Base-by-base conservation (phyloP, 2,113 vertebrate genomes). In the Tachuris rubrigastra region DNA sequence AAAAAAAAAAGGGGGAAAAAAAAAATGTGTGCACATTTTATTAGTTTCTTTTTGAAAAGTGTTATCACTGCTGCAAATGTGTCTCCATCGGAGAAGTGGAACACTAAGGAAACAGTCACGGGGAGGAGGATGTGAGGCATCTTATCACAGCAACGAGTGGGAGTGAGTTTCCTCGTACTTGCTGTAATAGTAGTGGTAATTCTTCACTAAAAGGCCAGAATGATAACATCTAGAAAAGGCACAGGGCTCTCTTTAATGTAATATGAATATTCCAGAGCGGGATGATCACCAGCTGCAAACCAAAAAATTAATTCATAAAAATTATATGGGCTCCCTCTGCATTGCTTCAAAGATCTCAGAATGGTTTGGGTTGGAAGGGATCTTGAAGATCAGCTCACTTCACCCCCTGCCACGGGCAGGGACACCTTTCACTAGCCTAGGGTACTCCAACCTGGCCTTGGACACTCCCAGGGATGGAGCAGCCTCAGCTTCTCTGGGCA, bases 101-200 rank as follows among this genome's bases (percentile, higher is more conserved):
- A 20, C 50, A 31, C 37, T 21, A 62, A 95, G 73, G 77, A 42
- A 94, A 66, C 19, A n/a, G 42, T 20, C 1, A 47, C 42, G 52
- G 93, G 85, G 85, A 74, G 68, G 76, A 94, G 84, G 66, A 89
- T 20, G 24, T 8, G 39, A 95, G 75, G 80, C 63, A 76, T 67
- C 83, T 96, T 75, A 95, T 95, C 85, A 53, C 85, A 95, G 66
- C 90, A 85, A 58, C 0, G 79, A 96, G 85, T 89, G 83, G 96
- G 93, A 97, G 85, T 74, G 47, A 39, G 41, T 91, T 96, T 71
- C 84, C 83, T 85, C 69, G 58, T 75, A 92, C 94, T 65, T 63
- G 66, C 81, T 92, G 63, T 87, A 85, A 89, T 22, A 80, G 67
- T 10, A 46, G 41, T 44, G 79, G 58, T 66, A 93, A 96, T 95